Evolutionary conservation across 2,113 vertebrate genomes (phyloP), one percentile per base, ranked within the genome.

Genomic region (Rhinopithecus roxellana): DNA sequence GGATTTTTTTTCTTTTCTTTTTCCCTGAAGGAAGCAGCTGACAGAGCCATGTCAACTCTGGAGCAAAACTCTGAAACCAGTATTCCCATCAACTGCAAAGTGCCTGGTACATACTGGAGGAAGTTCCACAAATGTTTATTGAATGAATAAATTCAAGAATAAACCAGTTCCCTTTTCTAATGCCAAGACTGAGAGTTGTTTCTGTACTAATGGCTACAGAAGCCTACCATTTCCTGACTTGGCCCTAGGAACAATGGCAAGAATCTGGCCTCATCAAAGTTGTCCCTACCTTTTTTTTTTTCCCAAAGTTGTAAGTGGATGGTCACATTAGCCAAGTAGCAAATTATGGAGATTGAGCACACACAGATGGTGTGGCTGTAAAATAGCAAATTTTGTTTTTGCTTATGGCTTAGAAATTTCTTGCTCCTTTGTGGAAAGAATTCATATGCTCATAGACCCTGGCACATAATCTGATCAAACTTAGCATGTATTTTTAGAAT

Each of bases 61-160:
- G 16, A 90, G 83, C 25, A 11, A 93, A 90, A 94, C 30, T 48
- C 80, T 81, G 79, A 96, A 94, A 93, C 96, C 78, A 96, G 82
- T 83, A 96, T 86, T 94, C 45, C 91, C 25, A 95, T 30, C 80
- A 94, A 89, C 55, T 59, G 61, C 89, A 93, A 93, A 94, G 95
- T 97, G 89, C 92, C 86, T 95, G 92, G 95, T 77, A 95, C 82
- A 94, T 40, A 70, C 69, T 95, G 92, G 86, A 95, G 75, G 79
- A 93, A 90, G 67, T 45, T 55, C 67, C 69, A 92, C 55, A 75
- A 93, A 95, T 94, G 48, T 72, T 97, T 85, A 90, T 0, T 85
- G 40, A 92, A 69, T 91, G 81, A 90, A 90, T n/a, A 52, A 92
- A 75, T 89, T 43, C 8, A 90, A 95, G 57, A 87, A 88, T 35